A percentile compares a stretch with the other conserved stretches of the same genome.
Conservation (phyloP, 2,113 vertebrate genomes). For the Platichthys flesus region DNA sequence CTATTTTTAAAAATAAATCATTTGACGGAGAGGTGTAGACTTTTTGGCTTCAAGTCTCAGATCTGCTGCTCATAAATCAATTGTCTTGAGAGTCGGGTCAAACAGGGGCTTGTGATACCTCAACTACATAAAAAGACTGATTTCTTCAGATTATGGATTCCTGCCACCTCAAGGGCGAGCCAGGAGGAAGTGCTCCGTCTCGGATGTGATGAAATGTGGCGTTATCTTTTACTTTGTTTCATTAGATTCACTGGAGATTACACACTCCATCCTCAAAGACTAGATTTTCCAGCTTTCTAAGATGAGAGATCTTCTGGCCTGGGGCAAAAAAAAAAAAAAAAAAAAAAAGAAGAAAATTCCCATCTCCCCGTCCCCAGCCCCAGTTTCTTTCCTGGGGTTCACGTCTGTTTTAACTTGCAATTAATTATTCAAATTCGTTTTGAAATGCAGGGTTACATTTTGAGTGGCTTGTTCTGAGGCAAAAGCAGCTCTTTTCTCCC, state of each 20-base stretch:
- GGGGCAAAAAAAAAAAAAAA: slow-evolving; percentile 74
- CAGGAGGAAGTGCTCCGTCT: slow-evolving; percentile 72
- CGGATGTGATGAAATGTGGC: slow-evolving; percentile 78
- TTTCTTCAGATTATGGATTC: slow-evolving; percentile 80
- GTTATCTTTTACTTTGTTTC: slow-evolving; percentile 85
- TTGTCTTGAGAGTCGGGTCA: slow-evolving; percentile 69
- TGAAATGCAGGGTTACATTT: slow-evolving; percentile 79
- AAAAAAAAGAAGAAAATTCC: slow-evolving; percentile 70
- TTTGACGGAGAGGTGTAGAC: slow-evolving; percentile 47
- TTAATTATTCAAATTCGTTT: slow-evolving; percentile 85
- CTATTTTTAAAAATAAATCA: slow-evolving; percentile 42
- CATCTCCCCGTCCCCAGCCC: slow-evolving; percentile 43
- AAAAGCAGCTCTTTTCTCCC: slow-evolving; percentile 50
- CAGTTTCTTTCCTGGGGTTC: slow-evolving; percentile 71
- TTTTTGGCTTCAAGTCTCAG: slow-evolving; percentile 49
- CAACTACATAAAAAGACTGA: slow-evolving; percentile 76
- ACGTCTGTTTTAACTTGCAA: slow-evolving; percentile 75
- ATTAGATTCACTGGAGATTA: slow-evolving; percentile 83
- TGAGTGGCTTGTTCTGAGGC: slow-evolving; percentile 80
- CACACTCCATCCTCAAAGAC: slow-evolving; percentile 77
- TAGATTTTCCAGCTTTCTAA: slow-evolving; percentile 68
- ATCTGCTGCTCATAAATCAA: slow-evolving; percentile 74
- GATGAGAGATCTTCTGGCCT: slow-evolving; percentile 80
- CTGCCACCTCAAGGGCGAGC: slow-evolving; percentile 78
- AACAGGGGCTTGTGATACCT: slow-evolving; percentile 72